Base-by-base conservation (phyloP, 2,888 invertebrate genomes). In the Helleia helle region DNA sequence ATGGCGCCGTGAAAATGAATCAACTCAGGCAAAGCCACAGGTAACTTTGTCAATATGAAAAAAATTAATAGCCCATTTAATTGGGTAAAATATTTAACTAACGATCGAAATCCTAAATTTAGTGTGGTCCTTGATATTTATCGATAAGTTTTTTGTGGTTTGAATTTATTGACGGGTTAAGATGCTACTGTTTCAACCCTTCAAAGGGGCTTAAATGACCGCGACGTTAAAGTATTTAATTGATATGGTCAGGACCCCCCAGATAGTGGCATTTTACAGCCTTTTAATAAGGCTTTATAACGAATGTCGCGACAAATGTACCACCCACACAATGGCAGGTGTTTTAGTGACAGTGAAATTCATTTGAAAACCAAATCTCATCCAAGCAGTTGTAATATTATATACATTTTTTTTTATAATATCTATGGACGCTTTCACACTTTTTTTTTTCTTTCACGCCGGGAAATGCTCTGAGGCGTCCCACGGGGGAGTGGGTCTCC, bases 171-270 rank as follows among this genome's bases (percentile, higher is more conserved):
- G 34, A 34, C 34, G 18, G 34, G 12, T 34, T 22, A 8, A 34
- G 31, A 31, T 34, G 34, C 34, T 34, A 34, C 34, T 22, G 34
- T 34, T 34, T 34, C 22, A 34, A 34, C 34, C 34, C 22, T 34
- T 34, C 22, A 8, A 8, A 22, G 22, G 22, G 22, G 22, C 8
- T 8, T 8, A 22, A 34, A 22, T 8, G 12, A 11, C 18, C 7
- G n/a, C 31, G 14, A 12, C 28, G 28, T 13, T 11, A 6, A 7
- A 7, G 13, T 34, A 22, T 34, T 34, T 22, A 12, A 22, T 22
- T 2, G 22, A 22, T 22, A 22, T 6, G 7, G 9, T 6, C 15
- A 6, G n/a, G 34, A 34, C 34, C 34, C 18, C 34, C 34, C 34
- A 34, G 18, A 18, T 11, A 7, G 34, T 12, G 17, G 3, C 4